These are phyloP conservation scores for Zoanthus solanderi DNA, from an alignment of 92 coral and sea anemone species.

Conservation along the genomic window DNA sequence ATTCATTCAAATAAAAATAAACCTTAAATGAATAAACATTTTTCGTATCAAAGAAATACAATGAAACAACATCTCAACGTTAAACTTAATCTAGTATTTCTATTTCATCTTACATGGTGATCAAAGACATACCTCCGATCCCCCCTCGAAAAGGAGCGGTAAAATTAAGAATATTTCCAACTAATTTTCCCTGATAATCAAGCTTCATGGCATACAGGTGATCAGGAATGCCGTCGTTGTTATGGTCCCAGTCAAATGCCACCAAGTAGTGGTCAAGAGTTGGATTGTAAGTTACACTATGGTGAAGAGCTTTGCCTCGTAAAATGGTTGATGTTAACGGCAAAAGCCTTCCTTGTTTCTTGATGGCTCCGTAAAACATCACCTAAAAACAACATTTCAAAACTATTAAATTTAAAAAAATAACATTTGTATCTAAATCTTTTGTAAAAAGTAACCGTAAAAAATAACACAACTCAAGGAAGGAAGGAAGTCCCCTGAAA, in stretches of 20 bases:
- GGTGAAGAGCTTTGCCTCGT: too few relatives aligned
- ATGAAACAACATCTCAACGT: too few relatives aligned
- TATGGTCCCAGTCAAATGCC: slow-evolving; percentile 86
- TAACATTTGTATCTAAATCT: too few relatives aligned
- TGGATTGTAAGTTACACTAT: slow-evolving; percentile 73
- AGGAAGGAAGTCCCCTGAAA: too few relatives aligned
- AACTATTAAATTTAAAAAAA: neutral
- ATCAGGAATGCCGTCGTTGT: slow-evolving; percentile 79
- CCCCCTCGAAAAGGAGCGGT: slow-evolving; percentile 75
- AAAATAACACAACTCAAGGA: too few relatives aligned
- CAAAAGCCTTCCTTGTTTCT: slow-evolving; percentile 63
- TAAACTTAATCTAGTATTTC: too few relatives aligned
- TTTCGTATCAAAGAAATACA: too few relatives aligned
- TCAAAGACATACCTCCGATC: slow-evolving; percentile 60
- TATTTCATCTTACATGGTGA: too few relatives aligned
- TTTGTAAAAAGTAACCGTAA: too few relatives aligned
- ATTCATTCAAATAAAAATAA: too few relatives aligned
- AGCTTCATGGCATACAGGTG: slow-evolving; percentile 79
- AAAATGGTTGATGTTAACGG: slow-evolving; percentile 65
- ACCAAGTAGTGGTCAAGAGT: slow-evolving; percentile 83
- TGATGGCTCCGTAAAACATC: slow-evolving; percentile 70
- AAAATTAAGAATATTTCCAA: slow-evolving; percentile 67
- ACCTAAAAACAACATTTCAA: slow-evolving; percentile 54
- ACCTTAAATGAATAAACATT: too few relatives aligned
- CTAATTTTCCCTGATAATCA: slow-evolving; percentile 63